Percentiles rank a stretch among this genome's conserved stretches.
phyloP scores from a whole-genome alignment of 1,140 invertebrate genomes.

The Reticulitermes speratus region DNA sequence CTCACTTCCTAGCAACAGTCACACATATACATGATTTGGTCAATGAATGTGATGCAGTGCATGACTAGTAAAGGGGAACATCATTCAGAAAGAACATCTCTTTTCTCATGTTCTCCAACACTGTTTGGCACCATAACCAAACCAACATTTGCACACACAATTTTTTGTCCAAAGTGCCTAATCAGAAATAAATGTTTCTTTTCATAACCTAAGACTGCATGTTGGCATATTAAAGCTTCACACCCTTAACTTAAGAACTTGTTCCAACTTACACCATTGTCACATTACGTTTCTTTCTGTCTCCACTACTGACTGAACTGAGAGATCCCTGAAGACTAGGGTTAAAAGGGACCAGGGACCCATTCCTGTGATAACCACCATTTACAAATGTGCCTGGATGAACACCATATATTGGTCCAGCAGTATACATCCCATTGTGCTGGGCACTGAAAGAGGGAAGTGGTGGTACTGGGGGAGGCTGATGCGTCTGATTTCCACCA shows the following conservation, averaged over 20 bases:
- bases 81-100: not conserved
- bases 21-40: not conserved
- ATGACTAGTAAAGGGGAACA: not conserved
- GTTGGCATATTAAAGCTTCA: not conserved
- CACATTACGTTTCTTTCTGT: slow-evolving; percentile 55
- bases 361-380: slow-evolving; percentile 46
- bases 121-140: not conserved
- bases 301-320: slow-evolving; percentile 55
- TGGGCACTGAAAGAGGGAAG: slow-evolving; percentile 44
- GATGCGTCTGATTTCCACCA: not conserved
- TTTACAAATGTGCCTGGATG: slow-evolving; percentile 37
- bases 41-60: not conserved
- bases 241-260: not conserved
- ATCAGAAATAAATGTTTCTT: not conserved
- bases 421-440: slow-evolving; percentile 45
- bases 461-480: slow-evolving; percentile 46
- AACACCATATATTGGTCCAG: slow-evolving; percentile 33
- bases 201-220: not conserved
- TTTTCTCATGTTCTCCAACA: not conserved
- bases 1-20: not conserved
- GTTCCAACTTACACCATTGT: slow-evolving; percentile 55
- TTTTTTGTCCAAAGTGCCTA: not conserved
- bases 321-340: slow-evolving; percentile 55
- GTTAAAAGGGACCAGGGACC: slow-evolving; percentile 49
- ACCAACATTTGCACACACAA: not conserved